Conservation (phyloP, 2,797 vertebrate genomes). For the Chromobotia macracanthus region DNA sequence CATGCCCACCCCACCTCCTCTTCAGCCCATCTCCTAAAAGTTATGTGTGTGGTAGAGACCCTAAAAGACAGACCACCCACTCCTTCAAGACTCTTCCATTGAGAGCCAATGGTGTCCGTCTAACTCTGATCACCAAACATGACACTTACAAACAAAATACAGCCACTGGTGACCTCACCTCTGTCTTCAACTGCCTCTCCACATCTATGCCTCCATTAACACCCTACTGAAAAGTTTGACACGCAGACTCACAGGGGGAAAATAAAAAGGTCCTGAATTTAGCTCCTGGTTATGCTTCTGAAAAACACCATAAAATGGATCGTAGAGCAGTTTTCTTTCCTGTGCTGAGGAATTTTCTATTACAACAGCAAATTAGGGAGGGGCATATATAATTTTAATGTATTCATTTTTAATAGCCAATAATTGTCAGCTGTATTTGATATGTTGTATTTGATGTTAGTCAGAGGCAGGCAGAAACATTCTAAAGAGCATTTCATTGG, state of each 20-base stretch:
- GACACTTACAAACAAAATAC: conserved; percentile 21
- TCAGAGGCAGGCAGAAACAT: too few species aligned
- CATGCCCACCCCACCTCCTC: conserved; percentile 65
- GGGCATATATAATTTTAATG: too few species aligned
- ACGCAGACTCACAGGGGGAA: background rate
- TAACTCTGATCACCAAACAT: conserved; percentile 16
- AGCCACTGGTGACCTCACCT: conserved; percentile 8
- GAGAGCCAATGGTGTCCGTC: conserved; percentile 60
- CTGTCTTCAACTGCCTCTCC: conserved; percentile 4
- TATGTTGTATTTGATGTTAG: too few species aligned
- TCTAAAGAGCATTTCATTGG: too few species aligned
- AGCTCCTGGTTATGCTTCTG: background rate
- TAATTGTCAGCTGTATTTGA: too few species aligned
- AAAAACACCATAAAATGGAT: background rate
- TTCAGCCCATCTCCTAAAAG: conserved; percentile 72
- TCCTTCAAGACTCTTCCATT: conserved; percentile 56
- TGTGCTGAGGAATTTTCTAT: background rate
- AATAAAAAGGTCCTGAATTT: background rate
- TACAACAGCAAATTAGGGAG: too few species aligned
- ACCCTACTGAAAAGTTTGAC: conserved; percentile 30
- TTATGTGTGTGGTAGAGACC: conserved; percentile 41
- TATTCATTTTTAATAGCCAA: background rate
- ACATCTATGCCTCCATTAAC: conserved; percentile 29
- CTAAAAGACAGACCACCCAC: conserved; percentile 55
- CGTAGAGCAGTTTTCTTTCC: background rate